Evolutionary conservation across 2,113 vertebrate genomes (phyloP).

Genomic region (Lycaon pictus): DNA sequence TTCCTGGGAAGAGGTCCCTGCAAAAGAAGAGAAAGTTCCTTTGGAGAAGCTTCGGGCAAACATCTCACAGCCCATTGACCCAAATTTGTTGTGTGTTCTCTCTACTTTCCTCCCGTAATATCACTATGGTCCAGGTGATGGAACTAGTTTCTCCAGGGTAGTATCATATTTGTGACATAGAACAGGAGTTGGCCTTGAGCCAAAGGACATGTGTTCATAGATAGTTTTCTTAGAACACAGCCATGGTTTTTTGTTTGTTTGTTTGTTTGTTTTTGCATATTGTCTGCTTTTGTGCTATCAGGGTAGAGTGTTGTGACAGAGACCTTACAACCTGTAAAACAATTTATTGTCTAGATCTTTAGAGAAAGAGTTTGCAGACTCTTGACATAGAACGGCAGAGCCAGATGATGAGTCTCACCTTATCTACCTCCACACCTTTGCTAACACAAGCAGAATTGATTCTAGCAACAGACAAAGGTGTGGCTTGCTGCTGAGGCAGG

Average conservation of each 20-base stretch:
- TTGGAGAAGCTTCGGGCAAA: not conserved
- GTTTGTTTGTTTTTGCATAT: not conserved
- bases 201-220: not conserved
- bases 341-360: not conserved
- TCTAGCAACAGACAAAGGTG: not conserved
- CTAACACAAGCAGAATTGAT: not conserved
- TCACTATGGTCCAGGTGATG: not conserved
- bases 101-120: not conserved
- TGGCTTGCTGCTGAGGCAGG: not conserved
- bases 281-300: not conserved
- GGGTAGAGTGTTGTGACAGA: not conserved
- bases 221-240: not conserved
- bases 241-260: accelerated
- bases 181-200: not conserved
- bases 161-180: not conserved
- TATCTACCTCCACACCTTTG: not conserved
- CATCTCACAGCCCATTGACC: not conserved
- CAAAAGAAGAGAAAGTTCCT: not conserved
- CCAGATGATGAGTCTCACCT: not conserved
- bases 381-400: not conserved
- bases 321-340: not conserved
- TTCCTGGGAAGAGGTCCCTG: not conserved
- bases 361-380: not conserved
- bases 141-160: too few species aligned
- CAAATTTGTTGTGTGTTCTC: not conserved